Base-by-base conservation (phyloP, 2,888 invertebrate genomes). In the Ophioninae sp. region DNA sequence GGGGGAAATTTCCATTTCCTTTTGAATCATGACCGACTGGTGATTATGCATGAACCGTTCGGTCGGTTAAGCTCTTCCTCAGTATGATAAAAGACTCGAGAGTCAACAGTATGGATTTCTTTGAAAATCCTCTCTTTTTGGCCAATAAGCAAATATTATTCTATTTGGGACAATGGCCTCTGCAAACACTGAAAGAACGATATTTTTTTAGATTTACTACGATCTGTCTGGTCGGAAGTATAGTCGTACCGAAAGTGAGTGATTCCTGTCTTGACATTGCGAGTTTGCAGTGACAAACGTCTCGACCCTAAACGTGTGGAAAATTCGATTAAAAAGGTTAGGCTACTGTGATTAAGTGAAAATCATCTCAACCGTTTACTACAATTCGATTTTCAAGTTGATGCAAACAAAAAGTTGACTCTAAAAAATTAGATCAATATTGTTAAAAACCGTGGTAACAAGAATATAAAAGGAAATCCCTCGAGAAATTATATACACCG, bases 91-190 rank as follows among this genome's bases (percentile, higher is more conserved):
- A 56, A 63, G 69, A 69, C 68, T 20, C 39, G 68, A 69, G n/a
- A 61, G 76, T 51, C 30, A 39, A 22, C 56, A 44, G 51, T 37
- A 74, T 69, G 80, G 80, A 84, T 80, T 78, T 84, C 44, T 82
- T 85, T 59, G 22, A 79, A 58, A 61, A 68, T 39, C 73, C 73
- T 44, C 59, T 74, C 59, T 85, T 78, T 74, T 44, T 22, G 17
- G 23, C 78, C n/a, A 80, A 77, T 39, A 82, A 82, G 44, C 44
- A 69, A 41, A 23, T 84, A 6, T 71, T 84, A 39, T 79, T 58
- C 41, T 71, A 71, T 41, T 41, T 84, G 0, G 85, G 83, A 23
- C 79, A 78, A 44, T 84, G 85, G 84, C 85, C 85, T 10, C 65
- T 74, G 23, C 85, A 84, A 72, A 76, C 63, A 10, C 64, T 77